phyloP scores from a whole-genome alignment of 2,113 vertebrate species.

The Pseudorhombus dupliciocellatus region DNA sequence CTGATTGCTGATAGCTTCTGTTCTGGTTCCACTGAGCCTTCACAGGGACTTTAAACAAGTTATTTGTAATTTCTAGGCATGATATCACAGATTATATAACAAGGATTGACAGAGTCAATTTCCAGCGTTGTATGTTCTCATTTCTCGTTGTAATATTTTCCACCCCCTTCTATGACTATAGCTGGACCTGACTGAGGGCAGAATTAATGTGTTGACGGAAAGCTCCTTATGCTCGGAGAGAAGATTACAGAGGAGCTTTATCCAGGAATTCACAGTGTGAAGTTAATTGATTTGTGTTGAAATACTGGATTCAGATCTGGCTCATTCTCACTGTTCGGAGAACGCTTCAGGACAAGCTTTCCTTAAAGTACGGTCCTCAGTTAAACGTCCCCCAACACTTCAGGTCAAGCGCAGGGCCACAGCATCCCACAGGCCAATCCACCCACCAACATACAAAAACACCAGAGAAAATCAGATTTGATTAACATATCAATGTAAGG shows the following conservation, averaged over 20 bases:
- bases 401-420: background rate
- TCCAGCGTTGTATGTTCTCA: constrained; percentile 34
- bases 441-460: too few species aligned
- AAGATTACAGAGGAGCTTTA: constrained; percentile 79
- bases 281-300: constrained; percentile 80
- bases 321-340: constrained; percentile 64
- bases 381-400: background rate
- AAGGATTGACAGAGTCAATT: constrained; percentile 38
- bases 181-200: constrained; percentile 67
- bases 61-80: constrained; percentile 34
- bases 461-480: too few species aligned
- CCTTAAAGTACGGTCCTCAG: constrained; percentile 29
- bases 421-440: too few species aligned
- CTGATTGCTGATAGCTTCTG: constrained; percentile 21
- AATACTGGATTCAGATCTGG: constrained; percentile 68
- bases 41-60: constrained; percentile 16
- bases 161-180: constrained; percentile 41
- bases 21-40: constrained; percentile 15
- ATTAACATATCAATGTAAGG: too few species aligned
- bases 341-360: constrained; percentile 54
- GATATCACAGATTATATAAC: constrained; percentile 60
- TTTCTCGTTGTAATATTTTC: constrained; percentile 52
- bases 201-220: constrained; percentile 77
- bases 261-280: constrained; percentile 69
- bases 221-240: constrained; percentile 79